Conservation (phyloP, 2,113 vertebrate genomes). For the Arizona elegans region DNA sequence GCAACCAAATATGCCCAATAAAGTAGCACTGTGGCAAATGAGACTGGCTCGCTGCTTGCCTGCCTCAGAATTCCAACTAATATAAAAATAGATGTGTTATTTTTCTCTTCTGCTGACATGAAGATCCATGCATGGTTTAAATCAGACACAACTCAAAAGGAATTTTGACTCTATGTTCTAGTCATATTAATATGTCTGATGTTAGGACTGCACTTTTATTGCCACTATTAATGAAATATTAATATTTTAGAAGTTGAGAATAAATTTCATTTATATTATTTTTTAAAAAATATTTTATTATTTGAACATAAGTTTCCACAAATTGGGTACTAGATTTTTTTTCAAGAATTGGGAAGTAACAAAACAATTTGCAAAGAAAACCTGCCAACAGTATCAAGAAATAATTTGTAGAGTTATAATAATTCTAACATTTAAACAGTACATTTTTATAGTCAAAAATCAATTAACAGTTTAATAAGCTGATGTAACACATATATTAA, state of each 20-base stretch:
- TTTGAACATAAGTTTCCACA: background rate
- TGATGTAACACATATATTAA: background rate
- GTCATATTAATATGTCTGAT: constrained; percentile 56
- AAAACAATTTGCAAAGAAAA: background rate
- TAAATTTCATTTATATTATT: background rate
- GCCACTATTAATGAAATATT: constrained; percentile 21
- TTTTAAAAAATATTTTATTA: background rate
- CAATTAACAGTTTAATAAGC: background rate
- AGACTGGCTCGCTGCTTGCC: constrained; percentile 36
- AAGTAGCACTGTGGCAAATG: background rate
- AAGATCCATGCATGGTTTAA: constrained; percentile 77
- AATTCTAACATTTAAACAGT: background rate
- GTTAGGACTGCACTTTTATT: constrained; percentile 5
- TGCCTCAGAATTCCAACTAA: constrained; percentile 70
- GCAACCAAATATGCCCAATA: background rate
- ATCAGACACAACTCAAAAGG: constrained; percentile 57
- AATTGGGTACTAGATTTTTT: background rate
- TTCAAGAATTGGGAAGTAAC: background rate
- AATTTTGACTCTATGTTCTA: constrained; percentile 68
- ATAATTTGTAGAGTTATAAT: background rate
- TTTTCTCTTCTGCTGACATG: constrained; percentile 80
- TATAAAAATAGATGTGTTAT: constrained; percentile 90
- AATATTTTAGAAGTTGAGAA: background rate
- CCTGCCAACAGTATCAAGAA: background rate
- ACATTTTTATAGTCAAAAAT: background rate